Evolutionary conservation across 2,888 invertebrate species (phyloP).

Genomic region (Nomada fabriciana): DNA sequence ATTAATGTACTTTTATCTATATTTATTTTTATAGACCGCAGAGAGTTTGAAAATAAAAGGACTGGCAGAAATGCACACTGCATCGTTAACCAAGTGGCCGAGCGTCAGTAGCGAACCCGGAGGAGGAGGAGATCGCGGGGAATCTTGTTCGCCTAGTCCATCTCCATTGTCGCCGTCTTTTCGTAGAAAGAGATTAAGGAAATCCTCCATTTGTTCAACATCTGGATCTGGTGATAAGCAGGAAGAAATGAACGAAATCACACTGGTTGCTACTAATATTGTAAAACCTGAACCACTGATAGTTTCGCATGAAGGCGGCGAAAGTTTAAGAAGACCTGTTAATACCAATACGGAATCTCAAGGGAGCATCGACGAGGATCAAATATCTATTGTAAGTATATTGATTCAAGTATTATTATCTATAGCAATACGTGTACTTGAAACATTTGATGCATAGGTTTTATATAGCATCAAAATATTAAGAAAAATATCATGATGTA

Average conservation of each 20-base stretch:
- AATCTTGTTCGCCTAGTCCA: constrained; percentile 81
- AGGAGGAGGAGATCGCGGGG: constrained; percentile 79
- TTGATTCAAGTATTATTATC: background rate
- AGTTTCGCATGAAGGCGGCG: constrained; percentile 75
- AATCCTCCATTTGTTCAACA: constrained; percentile 87
- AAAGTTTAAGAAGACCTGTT: constrained; percentile 77
- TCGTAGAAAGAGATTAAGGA: constrained; percentile 87
- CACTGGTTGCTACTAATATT: constrained; percentile 81
- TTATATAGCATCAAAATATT: background rate
- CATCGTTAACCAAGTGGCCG: constrained; percentile 90
- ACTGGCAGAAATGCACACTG: constrained; percentile 93
- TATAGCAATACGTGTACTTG: background rate
- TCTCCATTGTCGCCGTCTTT: constrained; percentile 88
- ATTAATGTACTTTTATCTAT: background rate
- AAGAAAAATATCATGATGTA: no score
- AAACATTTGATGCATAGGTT: background rate
- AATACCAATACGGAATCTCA: constrained; percentile 80
- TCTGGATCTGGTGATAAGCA: constrained; percentile 81
- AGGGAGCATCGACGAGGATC: constrained; percentile 82
- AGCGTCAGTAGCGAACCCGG: constrained; percentile 85
- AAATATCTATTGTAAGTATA: constrained; percentile 80
- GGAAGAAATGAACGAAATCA: constrained; percentile 81
- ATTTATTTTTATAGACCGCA: constrained; percentile 88
- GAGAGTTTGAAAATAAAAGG: constrained; percentile 95
- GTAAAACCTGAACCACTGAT: constrained; percentile 81